phyloP scores from a whole-genome alignment of 2,888 invertebrate genomes.

The Allolobophora icterica region DNA sequence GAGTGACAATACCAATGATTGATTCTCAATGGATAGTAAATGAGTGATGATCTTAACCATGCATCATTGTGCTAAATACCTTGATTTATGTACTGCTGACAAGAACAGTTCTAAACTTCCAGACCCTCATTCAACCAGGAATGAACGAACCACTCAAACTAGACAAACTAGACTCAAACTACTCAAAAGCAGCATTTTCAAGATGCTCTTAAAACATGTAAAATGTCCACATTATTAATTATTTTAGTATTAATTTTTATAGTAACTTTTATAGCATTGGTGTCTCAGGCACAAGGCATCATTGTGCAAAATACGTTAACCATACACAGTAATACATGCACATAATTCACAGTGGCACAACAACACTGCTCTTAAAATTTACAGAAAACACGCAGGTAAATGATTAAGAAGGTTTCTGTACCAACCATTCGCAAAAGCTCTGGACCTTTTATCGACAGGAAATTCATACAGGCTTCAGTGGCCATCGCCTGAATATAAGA shows the following conservation, averaged over 20 bases:
- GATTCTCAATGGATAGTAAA: background rate
- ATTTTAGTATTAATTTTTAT: too few species aligned
- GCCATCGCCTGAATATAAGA: slow-evolving; percentile 77
- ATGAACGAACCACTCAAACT: background rate
- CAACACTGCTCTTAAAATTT: background rate
- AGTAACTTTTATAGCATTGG: too few species aligned
- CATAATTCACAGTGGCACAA: background rate
- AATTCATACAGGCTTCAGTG: slow-evolving; percentile 97
- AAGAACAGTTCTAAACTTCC: background rate
- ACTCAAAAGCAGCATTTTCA: background rate
- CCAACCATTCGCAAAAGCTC: slow-evolving; percentile 93
- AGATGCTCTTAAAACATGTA: background rate
- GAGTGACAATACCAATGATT: background rate
- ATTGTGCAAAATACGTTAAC: too few species aligned
- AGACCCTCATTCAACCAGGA: background rate
- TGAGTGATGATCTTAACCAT: background rate
- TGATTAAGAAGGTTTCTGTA: background rate
- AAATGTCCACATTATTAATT: background rate
- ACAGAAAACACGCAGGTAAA: background rate
- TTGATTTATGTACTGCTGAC: background rate
- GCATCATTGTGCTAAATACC: background rate
- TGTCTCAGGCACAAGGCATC: too few species aligned
- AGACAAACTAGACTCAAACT: too few species aligned
- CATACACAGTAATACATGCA: background rate
- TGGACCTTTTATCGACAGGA: slow-evolving; percentile 97